These are phyloP conservation scores for Hoplostethus atlanticus DNA, from an alignment of 2,797 vertebrate genomes.

Conservation along the genomic window DNA sequence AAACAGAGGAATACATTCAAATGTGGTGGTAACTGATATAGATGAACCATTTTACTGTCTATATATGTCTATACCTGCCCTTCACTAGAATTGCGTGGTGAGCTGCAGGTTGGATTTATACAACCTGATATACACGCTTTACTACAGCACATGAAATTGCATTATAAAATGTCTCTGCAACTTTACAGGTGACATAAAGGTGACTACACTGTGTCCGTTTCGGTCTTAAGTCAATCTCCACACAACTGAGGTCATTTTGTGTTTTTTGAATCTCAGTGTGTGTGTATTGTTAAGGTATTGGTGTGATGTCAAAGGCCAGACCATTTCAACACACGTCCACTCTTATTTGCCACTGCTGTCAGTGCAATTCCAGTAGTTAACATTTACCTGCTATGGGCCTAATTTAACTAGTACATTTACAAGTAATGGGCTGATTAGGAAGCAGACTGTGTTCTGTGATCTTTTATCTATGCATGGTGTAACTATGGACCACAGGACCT, in stretches of 20 bases:
- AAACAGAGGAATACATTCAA: conserved; percentile 6
- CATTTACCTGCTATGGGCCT: conserved; percentile 29
- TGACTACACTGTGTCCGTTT: neutral
- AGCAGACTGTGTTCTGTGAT: neutral
- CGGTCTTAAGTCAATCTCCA: too few species aligned
- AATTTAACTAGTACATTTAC: neutral
- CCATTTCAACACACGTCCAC: conserved; percentile 18
- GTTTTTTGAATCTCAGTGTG: neutral
- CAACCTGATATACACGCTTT: conserved; percentile 31
- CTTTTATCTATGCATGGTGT: neutral
- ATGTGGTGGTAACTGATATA: neutral
- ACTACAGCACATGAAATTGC: neutral
- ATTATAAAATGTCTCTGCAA: neutral
- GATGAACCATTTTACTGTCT: neutral
- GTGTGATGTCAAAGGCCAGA: conserved; percentile 32
- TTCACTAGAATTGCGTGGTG: conserved; percentile 41
- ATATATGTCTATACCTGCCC: conserved; percentile 9
- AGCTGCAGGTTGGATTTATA: conserved; percentile 35
- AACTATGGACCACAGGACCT: neutral
- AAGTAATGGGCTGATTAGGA: conserved; percentile 12
- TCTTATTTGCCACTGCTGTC: conserved; percentile 24
- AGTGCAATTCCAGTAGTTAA: conserved; percentile 46
- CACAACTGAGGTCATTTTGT: too few species aligned
- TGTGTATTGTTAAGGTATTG: conserved; percentile 44
- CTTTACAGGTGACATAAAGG: conserved; percentile 1